These are phyloP conservation scores for Protosalanx chinensis DNA, from an alignment of 2,797 vertebrate species.

Conservation along the genomic window DNA sequence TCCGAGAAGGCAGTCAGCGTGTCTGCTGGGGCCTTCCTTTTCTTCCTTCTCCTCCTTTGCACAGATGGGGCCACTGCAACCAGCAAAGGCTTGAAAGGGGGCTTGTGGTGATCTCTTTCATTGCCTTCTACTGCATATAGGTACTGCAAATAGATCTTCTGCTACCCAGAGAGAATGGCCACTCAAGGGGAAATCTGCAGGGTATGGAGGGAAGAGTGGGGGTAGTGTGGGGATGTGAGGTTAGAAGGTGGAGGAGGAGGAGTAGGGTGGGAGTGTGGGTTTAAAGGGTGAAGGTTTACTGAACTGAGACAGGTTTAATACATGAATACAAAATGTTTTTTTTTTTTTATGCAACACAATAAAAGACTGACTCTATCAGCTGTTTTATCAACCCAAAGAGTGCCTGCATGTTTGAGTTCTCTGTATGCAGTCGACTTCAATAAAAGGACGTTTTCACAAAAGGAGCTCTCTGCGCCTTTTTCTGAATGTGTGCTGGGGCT, in stretches of 20 bases:
- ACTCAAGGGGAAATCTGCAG: background rate
- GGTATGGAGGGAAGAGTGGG: constrained; percentile 5
- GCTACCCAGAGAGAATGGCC: constrained; percentile 28
- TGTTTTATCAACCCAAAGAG: background rate
- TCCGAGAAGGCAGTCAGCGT: background rate
- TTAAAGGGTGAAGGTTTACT: background rate
- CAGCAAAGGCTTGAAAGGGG: constrained; percentile 58
- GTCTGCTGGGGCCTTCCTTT: constrained; percentile 43
- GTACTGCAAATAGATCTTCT: constrained; percentile 31
- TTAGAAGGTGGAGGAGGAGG: too few species aligned
- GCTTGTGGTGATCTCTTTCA: constrained; percentile 48
- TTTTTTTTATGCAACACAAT: background rate
- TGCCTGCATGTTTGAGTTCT: background rate
- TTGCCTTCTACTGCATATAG: constrained; percentile 52
- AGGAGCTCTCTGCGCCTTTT: constrained; percentile 13
- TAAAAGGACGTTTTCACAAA: constrained; percentile 7
- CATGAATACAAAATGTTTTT: background rate
- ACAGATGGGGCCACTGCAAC: constrained; percentile 43
- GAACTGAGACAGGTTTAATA: constrained; percentile 8
- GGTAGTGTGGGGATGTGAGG: background rate
- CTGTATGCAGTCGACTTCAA: background rate
- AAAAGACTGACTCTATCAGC: background rate
- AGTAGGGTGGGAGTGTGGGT: background rate
- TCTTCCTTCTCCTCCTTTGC: background rate
- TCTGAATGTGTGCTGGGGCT: constrained; percentile 17